Base-by-base conservation (phyloP, 1,140 invertebrate genomes). In the Brachionus asplanchnoidis region DNA sequence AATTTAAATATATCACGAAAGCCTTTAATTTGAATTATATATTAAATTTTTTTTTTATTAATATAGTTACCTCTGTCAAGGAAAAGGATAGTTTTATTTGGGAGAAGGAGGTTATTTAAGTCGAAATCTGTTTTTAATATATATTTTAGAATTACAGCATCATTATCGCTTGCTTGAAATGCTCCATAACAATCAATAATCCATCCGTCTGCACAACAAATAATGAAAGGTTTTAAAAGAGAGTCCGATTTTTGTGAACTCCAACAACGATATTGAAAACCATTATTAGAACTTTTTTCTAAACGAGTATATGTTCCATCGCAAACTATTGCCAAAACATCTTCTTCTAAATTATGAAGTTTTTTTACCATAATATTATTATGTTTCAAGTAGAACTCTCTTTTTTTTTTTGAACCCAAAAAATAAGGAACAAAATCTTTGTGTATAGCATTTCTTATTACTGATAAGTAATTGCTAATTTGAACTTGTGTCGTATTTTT, bases 381-480 rank as follows among this genome's bases (percentile, higher is more conserved):
- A 50, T 77, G 44, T 77, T 77, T 77, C 26, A 77, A 50, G 26
- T 50, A 77, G 26, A 77, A 77, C 20, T 77, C 42, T 50, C 73
- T 77, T 26, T 50, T 50, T 23, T 20, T 46, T 50, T 77, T 77
- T 11, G 17, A 36, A 14, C 73, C 73, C 17, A 77, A 32, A 77
- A 77, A 77, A 50, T 50, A 77, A 20, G 73, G 73, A 50, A 77
- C 40, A 77, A 50, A 77, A 28, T 77, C 73, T 26, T 46, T 50
- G 44, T 50, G 20, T 0, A 77, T 77, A 12, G 73, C 73, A 14
- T 77, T 50, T 77, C 73, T 46, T 14, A 77, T 77, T 32, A 50
- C 42, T 4, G 17, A 46, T 17, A 77, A 46, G 14, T 77, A 77
- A 50, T 50, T 46, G 32, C 73, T 77, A 14, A 77, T 77, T 77